Conservation (phyloP, 2,797 vertebrate species). For the Eurystomus glaucurus region DNA sequence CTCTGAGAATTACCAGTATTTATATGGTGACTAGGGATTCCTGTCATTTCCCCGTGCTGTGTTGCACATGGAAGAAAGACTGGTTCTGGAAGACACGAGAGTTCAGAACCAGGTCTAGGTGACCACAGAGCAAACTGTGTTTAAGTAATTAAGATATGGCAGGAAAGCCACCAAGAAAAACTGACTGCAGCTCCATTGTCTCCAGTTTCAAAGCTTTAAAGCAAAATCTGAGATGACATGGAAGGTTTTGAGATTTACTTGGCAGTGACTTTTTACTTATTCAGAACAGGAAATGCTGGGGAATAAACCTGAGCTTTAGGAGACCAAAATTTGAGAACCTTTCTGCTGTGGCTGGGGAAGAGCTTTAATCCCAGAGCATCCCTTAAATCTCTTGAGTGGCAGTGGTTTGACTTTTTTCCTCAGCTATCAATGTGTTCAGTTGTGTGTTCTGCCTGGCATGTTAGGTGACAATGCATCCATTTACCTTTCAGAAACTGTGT, state of each 20-base stretch:
- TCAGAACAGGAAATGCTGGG: neutral
- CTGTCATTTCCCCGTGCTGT: neutral
- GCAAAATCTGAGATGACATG: neutral
- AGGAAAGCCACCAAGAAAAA: neutral
- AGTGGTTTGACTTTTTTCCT: neutral
- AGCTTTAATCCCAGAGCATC: neutral
- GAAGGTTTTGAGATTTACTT: neutral
- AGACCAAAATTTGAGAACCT: neutral
- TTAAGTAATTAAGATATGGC: neutral
- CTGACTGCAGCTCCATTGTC: neutral
- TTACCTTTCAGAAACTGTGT: neutral
- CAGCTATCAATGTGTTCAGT: rapidly evolving
- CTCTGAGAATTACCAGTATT: neutral
- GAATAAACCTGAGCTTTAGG: neutral
- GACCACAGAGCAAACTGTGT: neutral
- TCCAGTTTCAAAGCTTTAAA: neutral
- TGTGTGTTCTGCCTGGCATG: neutral
- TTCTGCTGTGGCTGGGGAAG: neutral
- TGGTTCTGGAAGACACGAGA: neutral
- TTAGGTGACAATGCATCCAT: neutral
- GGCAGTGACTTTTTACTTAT: neutral
- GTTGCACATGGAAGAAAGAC: neutral
- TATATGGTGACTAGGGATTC: neutral
- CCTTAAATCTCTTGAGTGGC: neutral
- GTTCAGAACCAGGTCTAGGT: neutral